Base-by-base conservation (phyloP, 2,113 vertebrate genomes). In the Romanogobio albipinnatus region DNA sequence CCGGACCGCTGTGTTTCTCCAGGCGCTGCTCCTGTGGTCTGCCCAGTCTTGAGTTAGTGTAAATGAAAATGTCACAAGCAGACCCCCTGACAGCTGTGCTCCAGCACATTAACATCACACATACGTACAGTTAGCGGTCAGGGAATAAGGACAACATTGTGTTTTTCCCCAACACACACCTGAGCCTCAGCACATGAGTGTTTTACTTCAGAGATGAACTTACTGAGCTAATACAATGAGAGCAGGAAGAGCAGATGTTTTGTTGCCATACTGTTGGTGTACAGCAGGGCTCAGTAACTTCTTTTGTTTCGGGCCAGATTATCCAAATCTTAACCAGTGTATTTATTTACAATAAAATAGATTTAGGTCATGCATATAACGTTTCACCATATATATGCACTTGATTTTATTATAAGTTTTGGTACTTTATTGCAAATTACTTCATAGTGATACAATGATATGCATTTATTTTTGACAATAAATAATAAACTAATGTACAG, bases 41-140 rank as follows among this genome's bases (percentile, higher is more conserved):
- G 29, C 51, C 11, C 9, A 58, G 53, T 13, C 29, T 39, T 77
- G 51, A 58, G 47, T 22, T 76, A 56, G 51, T 22, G 68, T 22
- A 58, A 58, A 71, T 71, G 36, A 33, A 77, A 77, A 77, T 77
- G 75, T 77, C 75, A 77, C 29, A 7, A 29, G 51, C 51, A 71
- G 68, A 71, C 51, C 29, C 53, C 51, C 75, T 10, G 45, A 62
- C 84, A 86, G 70, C 13, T 24, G 36, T 39, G 75, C 51, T 77
- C 24, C 73, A 76, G 73, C 36, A 47, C 49, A 51, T 49, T 75
- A 43, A 70, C 36, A 22, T 70, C 66, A 70, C 66, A 9, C 76
- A 36, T 5, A 22, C 39, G 22, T n/a, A 8, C 19, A 58, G 45
- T n/a, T 51, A 49, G 5, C 68, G 8, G 24, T 85, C 70, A 80